These are phyloP conservation scores for Microchrysa polita DNA, from an alignment of 2,888 invertebrate species.

Conservation along the genomic window DNA sequence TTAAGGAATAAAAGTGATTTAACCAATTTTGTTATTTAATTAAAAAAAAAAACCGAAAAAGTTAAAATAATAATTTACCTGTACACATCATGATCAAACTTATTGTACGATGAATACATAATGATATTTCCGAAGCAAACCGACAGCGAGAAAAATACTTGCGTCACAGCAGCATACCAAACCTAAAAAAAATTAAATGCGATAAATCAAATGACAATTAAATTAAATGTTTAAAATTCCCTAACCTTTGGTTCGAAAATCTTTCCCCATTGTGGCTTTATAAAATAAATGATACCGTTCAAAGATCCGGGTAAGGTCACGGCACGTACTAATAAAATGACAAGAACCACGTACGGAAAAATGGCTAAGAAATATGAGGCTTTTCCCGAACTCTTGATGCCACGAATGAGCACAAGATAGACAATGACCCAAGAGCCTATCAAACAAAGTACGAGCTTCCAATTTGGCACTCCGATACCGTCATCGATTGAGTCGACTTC, in stretches of 20 bases:
- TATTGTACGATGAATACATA: slow-evolving; percentile 72
- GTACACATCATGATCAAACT: slow-evolving; percentile 70
- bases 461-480: slow-evolving; percentile 69
- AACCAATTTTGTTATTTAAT: too few species aligned
- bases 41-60: too few species aligned
- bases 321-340: slow-evolving; percentile 71
- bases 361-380: slow-evolving; percentile 79
- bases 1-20: background rate
- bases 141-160: slow-evolving; percentile 72
- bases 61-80: slow-evolving; percentile 58
- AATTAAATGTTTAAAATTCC: background rate
- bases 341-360: slow-evolving; percentile 75
- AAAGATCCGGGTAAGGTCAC: slow-evolving; percentile 70
- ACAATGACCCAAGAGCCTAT: slow-evolving; percentile 67
- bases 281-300: slow-evolving; percentile 72
- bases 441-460: slow-evolving; percentile 67
- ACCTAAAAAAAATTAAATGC: slow-evolving; percentile 60
- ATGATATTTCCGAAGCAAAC: slow-evolving; percentile 73
- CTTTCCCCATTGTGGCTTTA: slow-evolving; percentile 73
- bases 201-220: background rate
- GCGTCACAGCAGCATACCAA: slow-evolving; percentile 73
- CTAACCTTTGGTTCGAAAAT: slow-evolving; percentile 69
- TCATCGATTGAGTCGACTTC: slow-evolving; percentile 66
- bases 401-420: slow-evolving; percentile 67
- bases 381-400: slow-evolving; percentile 73